These are phyloP conservation scores for Tamandua tetradactyla DNA, from an alignment of 2,797 vertebrate genomes.

Conservation along the genomic window DNA sequence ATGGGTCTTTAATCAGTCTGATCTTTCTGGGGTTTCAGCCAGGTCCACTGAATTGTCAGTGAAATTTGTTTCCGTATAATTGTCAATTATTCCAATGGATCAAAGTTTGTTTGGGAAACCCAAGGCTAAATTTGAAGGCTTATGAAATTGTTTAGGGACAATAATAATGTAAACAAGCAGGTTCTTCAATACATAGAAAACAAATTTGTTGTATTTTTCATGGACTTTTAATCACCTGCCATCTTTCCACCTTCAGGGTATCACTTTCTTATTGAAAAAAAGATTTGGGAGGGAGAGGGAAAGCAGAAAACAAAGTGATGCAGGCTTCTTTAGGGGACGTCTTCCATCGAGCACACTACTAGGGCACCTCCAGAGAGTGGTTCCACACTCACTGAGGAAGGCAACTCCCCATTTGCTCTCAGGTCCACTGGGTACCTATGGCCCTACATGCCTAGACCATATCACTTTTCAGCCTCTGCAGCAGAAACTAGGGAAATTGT, in stretches of 20 bases:
- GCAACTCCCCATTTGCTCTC: not conserved
- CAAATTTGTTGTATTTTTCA: constrained; percentile 72
- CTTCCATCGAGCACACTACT: not conserved
- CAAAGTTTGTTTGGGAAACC: constrained; percentile 57
- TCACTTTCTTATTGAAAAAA: not conserved
- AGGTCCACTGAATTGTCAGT: not conserved
- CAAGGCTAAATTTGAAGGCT: constrained; percentile 45
- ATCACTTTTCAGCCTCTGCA: not conserved
- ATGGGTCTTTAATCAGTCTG: not conserved
- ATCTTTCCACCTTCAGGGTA: constrained; percentile 14
- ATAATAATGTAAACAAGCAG: constrained; percentile 38
- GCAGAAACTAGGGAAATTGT: not conserved
- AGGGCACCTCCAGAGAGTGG: not conserved
- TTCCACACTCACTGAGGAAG: not conserved
- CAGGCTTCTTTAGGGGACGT: not conserved
- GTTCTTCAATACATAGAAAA: constrained; percentile 55
- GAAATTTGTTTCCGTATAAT: constrained; percentile 47
- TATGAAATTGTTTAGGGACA: constrained; percentile 52
- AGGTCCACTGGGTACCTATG: not conserved
- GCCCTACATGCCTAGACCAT: not conserved
- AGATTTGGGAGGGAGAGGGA: not conserved
- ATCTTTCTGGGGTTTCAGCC: constrained; percentile 27
- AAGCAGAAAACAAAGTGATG: not conserved
- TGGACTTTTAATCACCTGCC: constrained; percentile 50
- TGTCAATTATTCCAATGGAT: constrained; percentile 55